Evolutionary conservation across 2,797 vertebrate species (phyloP).

Genomic region (Microctenopoma lineatum): DNA sequence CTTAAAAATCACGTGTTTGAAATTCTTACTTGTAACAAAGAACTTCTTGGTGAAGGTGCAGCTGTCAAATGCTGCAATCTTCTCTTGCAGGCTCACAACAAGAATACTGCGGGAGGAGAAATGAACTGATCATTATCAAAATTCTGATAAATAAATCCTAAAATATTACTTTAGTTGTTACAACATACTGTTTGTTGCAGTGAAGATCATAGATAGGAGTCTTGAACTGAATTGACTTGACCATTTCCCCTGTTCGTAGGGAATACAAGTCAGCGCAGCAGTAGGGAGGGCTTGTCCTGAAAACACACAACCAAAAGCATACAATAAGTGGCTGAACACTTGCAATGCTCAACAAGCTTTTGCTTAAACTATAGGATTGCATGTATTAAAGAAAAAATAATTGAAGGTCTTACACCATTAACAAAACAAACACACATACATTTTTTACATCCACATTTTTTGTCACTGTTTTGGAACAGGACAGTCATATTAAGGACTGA

Average conservation of each 20-base stretch:
- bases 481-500: too few species aligned
- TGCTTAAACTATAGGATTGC: too few species aligned
- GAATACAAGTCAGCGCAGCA: constrained; percentile 97
- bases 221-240: constrained; percentile 99
- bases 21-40: constrained; percentile 96
- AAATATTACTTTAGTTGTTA: neutral
- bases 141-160: too few species aligned
- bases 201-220: constrained; percentile 97
- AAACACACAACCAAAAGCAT: constrained; percentile 20
- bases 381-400: too few species aligned
- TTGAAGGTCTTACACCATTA: too few species aligned
- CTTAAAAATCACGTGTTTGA: neutral
- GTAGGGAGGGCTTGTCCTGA: constrained; percentile 93
- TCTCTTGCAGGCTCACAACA: constrained; percentile 95
- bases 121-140: too few species aligned
- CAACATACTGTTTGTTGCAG: constrained; percentile 92
- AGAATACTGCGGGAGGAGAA: constrained; percentile 87
- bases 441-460: too few species aligned
- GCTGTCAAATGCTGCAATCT: constrained; percentile 99
- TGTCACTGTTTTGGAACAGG: too few species aligned
- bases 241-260: constrained; percentile 95
- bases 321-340: neutral
- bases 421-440: too few species aligned
- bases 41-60: constrained; percentile 99
- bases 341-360: neutral